Base-by-base conservation (phyloP, 2,113 vertebrate genomes). In the Gasterosteus aculeatus region DNA sequence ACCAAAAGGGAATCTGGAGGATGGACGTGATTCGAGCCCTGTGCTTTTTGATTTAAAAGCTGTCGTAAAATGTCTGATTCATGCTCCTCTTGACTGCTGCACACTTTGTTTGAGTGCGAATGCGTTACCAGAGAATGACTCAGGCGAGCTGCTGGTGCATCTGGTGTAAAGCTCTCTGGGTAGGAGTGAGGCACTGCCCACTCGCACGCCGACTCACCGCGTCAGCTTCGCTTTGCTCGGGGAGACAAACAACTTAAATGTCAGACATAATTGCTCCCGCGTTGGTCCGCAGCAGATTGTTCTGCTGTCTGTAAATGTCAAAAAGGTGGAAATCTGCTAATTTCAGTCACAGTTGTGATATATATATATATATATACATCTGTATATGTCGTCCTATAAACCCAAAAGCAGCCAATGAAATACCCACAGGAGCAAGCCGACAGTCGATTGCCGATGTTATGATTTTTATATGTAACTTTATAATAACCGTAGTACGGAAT, bases 181-280 rank as follows among this genome's bases (percentile, higher is more conserved):
- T 42, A 44, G 22, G 5, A 44, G 29, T 15, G 11, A 46, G 10
- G 41, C 9, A 3, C 9, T 42, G 42, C 42, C 4, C 4, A 14
- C 44, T 10, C 35, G 26, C 8, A 3, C 11, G 47, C 18, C 6
- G 16, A 19, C n/a, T 41, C 41, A 19, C 16, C 3, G 46, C 7
- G 14, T 16, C 22, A 19, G 16, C 42, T 19, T 31, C 47, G 1
- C 4, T 46, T 7, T 1, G 10, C 47, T 16, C 19, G 11, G 35
- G 22, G 53, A 54, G 56, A 41, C 1, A 7, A 67, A 46, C 16
- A n/a, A 53, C 49, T 51, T 7, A 83, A 85, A 83, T 81, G 80
- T 73, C 83, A 77, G 22, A 66, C 11, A 22, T 74, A 83, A 82
- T 77, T 38, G 66, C 67, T 47, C 14, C 29, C 66, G n/a, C 62